Conservation (phyloP, 2,888 invertebrate species). For the Podabrus alpinus region DNA sequence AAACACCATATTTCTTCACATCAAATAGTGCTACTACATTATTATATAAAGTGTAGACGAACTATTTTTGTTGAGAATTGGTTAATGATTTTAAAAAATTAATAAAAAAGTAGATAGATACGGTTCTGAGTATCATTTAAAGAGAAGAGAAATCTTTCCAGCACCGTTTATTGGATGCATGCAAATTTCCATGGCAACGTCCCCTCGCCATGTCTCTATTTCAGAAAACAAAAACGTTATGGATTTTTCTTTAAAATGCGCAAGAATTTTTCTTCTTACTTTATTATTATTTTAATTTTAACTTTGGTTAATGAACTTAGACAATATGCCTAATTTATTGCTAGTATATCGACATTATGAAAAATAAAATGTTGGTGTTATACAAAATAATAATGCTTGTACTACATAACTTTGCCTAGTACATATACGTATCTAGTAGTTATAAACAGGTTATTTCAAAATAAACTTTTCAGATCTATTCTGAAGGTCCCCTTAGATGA, state of each 20-base stretch:
- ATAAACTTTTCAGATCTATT: neutral
- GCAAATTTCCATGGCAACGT: slow-evolving; percentile 56
- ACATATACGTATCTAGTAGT: neutral
- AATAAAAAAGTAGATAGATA: slow-evolving; percentile 1
- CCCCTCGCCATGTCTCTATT: slow-evolving; percentile 48
- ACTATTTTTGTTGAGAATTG: neutral
- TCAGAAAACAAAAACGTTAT: slow-evolving; percentile 54
- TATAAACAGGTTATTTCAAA: neutral
- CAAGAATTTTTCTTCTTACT: slow-evolving; percentile 36
- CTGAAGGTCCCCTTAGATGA: neutral
- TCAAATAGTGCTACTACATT: neutral
- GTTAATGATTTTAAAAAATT: neutral
- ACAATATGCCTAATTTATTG: neutral
- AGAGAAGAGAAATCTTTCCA: slow-evolving; percentile 30
- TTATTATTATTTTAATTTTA: slow-evolving; percentile 10
- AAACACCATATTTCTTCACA: no score
- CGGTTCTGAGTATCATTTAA: slow-evolving; percentile 26
- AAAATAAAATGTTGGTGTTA: neutral
- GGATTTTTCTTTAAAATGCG: slow-evolving; percentile 52
- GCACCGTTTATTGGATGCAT: slow-evolving; percentile 54
- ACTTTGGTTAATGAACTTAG: slow-evolving; percentile 10
- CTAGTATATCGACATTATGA: neutral
- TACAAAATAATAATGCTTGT: no score
- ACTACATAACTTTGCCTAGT: no score
- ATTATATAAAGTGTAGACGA: no score